Evolutionary conservation across 2,888 invertebrate genomes (phyloP).

Genomic region (Acronicta alni): DNA sequence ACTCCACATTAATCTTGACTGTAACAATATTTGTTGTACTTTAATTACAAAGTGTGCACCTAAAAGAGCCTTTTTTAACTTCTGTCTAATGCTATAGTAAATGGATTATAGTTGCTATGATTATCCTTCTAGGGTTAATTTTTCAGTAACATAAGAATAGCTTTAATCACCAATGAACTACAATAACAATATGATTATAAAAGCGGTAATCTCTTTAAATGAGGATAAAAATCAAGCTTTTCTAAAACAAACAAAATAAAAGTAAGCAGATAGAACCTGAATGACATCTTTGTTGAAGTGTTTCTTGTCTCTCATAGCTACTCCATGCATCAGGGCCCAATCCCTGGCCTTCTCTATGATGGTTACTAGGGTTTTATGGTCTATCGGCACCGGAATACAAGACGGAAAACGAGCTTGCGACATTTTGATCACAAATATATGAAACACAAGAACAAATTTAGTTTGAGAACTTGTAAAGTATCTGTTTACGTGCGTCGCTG

Average conservation of each 20-base stretch:
- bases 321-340: slow-evolving; percentile 96
- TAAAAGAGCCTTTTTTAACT: no score
- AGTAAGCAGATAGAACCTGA: slow-evolving; percentile 71
- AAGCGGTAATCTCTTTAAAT: not conserved
- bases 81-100: no score
- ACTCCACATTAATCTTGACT: no score
- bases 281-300: slow-evolving; percentile 91
- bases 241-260: not conserved
- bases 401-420: slow-evolving; percentile 86
- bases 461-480: not conserved
- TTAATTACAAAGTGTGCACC: no score
- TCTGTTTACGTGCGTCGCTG: slow-evolving; percentile 7
- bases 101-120: no score
- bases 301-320: slow-evolving; percentile 92
- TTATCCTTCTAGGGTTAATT: no score
- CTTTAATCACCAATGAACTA: no score
- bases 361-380: slow-evolving; percentile 90
- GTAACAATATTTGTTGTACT: no score
- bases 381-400: slow-evolving; percentile 91
- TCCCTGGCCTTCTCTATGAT: slow-evolving; percentile 93
- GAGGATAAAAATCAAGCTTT: no score
- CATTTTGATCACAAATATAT: slow-evolving; percentile 65
- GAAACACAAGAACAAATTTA: slow-evolving; percentile 3
- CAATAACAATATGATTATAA: no score
- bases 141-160: no score